phyloP scores from a whole-genome alignment of 1,140 invertebrate species.

The Chionoecetes opilio region DNA sequence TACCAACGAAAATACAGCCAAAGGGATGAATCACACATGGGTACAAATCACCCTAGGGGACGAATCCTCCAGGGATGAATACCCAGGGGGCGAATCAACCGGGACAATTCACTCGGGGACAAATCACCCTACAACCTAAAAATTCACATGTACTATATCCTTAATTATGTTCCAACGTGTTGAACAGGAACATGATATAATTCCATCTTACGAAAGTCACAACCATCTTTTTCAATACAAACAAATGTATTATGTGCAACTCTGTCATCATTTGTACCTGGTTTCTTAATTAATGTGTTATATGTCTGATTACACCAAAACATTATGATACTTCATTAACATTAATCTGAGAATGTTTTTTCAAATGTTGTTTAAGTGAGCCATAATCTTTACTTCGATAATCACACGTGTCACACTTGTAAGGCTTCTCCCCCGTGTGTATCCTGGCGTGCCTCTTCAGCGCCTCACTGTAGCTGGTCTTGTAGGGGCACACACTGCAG shows the following conservation, averaged over 20 bases:
- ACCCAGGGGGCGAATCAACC: too few species aligned
- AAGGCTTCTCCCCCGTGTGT: conserved; percentile 70
- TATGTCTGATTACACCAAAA: background rate
- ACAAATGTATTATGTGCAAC: background rate
- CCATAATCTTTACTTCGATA: conserved; percentile 69
- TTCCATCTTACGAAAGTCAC: background rate
- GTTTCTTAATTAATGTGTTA: background rate
- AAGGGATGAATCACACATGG: too few species aligned
- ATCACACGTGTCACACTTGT: conserved; percentile 71
- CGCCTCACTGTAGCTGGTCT: conserved; percentile 72
- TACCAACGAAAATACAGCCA: too few species aligned
- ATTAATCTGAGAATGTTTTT: conserved; percentile 46
- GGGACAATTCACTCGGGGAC: too few species aligned
- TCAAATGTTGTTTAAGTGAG: conserved; percentile 65
- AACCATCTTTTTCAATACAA: background rate
- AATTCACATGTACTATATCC: too few species aligned
- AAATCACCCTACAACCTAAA: too few species aligned
- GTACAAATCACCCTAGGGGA: too few species aligned
- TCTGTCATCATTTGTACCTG: background rate
- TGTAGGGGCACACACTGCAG: conserved; percentile 63
- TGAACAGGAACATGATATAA: background rate
- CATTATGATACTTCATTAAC: background rate
- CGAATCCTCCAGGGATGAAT: too few species aligned
- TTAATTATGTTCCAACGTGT: background rate
- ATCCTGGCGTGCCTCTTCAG: conserved; percentile 68